Evolutionary conservation across 1,140 invertebrate species (phyloP).

Genomic region (Yoshiicerus persimilis): DNA sequence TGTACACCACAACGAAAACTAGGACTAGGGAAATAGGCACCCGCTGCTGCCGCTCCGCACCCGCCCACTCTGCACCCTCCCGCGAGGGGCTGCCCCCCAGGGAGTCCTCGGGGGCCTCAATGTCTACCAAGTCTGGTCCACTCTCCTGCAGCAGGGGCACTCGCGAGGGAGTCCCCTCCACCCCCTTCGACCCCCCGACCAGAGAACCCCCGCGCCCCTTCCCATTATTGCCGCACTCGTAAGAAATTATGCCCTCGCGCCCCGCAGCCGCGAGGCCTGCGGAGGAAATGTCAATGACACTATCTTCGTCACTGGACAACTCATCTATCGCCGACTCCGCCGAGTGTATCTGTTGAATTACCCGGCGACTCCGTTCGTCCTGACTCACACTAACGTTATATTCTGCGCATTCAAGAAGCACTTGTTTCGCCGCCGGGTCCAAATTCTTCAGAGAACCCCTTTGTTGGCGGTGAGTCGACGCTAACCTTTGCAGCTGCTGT

Average conservation of each 20-base stretch:
- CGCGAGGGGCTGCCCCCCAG: not conserved
- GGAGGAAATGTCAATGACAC: slow-evolving; percentile 41
- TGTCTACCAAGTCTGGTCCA: slow-evolving; percentile 51
- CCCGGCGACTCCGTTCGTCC: slow-evolving; percentile 46
- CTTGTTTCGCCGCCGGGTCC: slow-evolving; percentile 40
- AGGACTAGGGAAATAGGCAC: slow-evolving; percentile 73
- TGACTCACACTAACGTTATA: slow-evolving; percentile 52
- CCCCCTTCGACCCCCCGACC: not conserved
- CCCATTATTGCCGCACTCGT: not conserved
- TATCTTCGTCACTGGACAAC: slow-evolving; percentile 54
- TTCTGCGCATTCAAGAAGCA: slow-evolving; percentile 53
- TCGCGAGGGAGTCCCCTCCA: slow-evolving; percentile 68
- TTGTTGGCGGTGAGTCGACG: not conserved
- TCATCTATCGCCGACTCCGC: not conserved
- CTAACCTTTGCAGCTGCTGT: not conserved
- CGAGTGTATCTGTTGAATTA: slow-evolving; percentile 34
- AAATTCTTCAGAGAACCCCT: slow-evolving; percentile 30
- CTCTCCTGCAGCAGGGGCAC: slow-evolving; percentile 64
- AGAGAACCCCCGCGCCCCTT: not conserved
- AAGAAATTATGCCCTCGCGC: not conserved
- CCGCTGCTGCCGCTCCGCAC: slow-evolving; percentile 53
- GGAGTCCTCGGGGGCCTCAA: slow-evolving; percentile 43
- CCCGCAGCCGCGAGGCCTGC: not conserved
- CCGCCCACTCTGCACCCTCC: slow-evolving; percentile 40
- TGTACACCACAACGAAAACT: slow-evolving; percentile 68